Evolutionary conservation across 1,140 invertebrate species (phyloP).

Genomic region (Conus ventricosus): DNA sequence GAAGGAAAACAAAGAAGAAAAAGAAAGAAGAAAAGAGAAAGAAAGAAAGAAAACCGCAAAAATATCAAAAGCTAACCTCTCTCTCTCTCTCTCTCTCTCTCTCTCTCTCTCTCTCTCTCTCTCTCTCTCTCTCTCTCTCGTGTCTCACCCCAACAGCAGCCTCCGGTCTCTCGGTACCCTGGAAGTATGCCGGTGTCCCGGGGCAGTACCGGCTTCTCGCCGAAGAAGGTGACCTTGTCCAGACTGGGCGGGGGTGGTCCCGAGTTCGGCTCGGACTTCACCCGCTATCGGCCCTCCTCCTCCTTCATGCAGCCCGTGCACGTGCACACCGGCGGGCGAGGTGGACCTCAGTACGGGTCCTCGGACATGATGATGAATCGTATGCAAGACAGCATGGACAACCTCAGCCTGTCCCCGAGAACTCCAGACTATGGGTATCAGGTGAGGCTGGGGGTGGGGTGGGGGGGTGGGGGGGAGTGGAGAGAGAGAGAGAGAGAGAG

Average conservation of each 20-base stretch:
- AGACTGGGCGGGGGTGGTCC: constrained; percentile 61
- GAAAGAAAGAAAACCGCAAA: too few species aligned
- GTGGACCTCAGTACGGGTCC: not conserved
- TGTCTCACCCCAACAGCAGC: constrained; percentile 28
- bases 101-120: not conserved
- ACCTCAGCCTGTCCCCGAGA: constrained; percentile 44
- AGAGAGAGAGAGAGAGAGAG: too few species aligned
- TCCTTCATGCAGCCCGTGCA: constrained; percentile 1
- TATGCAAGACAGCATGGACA: constrained; percentile 50
- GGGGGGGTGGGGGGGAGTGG: not conserved
- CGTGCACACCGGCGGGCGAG: constrained; percentile 15
- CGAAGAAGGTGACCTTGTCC: constrained; percentile 59
- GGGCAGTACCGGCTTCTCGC: constrained; percentile 56
- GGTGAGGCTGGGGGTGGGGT: not conserved
- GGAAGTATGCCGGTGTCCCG: constrained; percentile 40
- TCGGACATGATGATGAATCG: constrained; percentile 44
- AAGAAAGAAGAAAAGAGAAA: too few species aligned
- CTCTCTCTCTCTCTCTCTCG: not conserved
- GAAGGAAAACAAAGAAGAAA: too few species aligned
- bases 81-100: too few species aligned
- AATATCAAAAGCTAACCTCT: too few species aligned
- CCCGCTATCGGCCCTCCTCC: not conserved
- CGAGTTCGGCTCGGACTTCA: constrained; percentile 59
- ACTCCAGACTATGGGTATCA: constrained; percentile 41
- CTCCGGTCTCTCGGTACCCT: constrained; percentile 22